A percentile compares a stretch with the other conserved stretches of the same genome.
These are phyloP conservation scores for Pipistrellus nathusii DNA, from an alignment of 2,797 vertebrate genomes.

Conservation along the genomic window DNA sequence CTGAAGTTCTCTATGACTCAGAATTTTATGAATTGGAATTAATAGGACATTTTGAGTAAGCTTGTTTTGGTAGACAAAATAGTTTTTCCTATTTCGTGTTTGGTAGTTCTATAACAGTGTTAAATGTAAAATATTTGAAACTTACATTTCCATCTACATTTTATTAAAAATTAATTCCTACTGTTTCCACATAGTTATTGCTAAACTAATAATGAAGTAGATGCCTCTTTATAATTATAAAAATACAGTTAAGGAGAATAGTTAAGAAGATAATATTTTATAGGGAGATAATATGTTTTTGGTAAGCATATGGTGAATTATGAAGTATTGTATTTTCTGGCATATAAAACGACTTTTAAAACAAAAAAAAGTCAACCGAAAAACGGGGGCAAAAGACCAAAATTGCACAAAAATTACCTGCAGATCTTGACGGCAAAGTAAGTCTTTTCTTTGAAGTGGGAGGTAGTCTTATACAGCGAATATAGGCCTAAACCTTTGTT, in stretches of 20 bases:
- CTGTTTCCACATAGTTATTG: constrained; percentile 34
- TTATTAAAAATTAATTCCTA: constrained; percentile 61
- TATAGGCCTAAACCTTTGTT: too few relatives aligned
- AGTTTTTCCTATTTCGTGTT: constrained; percentile 49
- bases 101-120: constrained; percentile 36
- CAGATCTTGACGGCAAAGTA: too few relatives aligned
- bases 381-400: too few relatives aligned
- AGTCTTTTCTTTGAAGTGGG: too few relatives aligned
- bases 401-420: too few relatives aligned
- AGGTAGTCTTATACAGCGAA: too few relatives aligned
- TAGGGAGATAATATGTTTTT: constrained; percentile 57
- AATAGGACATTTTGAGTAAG: background rate
- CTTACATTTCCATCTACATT: background rate
- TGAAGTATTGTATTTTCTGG: too few relatives aligned
- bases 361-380: too few relatives aligned
- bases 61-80: background rate
- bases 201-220: constrained; percentile 60
- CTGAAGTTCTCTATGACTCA: background rate
- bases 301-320: constrained; percentile 61
- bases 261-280: constrained; percentile 60
- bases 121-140: constrained; percentile 47
- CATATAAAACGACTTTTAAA: too few relatives aligned
- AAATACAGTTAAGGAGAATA: constrained; percentile 58
- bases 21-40: background rate
- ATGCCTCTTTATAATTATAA: constrained; percentile 38